These are phyloP conservation scores for Tychaedon coryphoeus DNA, from an alignment of 2,113 vertebrate species.

Conservation along the genomic window DNA sequence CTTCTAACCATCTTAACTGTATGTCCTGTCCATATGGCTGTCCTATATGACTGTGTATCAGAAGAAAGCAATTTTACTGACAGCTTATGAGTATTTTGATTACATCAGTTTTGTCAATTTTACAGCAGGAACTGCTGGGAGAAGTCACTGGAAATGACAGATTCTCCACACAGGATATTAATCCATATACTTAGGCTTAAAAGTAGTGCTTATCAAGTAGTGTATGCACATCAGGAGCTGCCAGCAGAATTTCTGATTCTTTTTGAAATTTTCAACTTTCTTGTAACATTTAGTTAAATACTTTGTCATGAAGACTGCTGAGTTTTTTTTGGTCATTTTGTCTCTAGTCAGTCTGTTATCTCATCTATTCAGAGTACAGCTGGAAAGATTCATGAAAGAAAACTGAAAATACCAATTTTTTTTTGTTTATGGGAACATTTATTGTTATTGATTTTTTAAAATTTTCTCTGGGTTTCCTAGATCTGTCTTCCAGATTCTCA, in stretches of 20 bases:
- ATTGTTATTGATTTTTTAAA: not conserved
- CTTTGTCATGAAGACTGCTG: not conserved
- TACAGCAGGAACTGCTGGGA: not conserved
- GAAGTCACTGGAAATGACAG: slow-evolving; percentile 19
- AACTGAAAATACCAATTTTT: not conserved
- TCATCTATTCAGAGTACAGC: not conserved
- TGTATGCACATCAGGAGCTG: not conserved
- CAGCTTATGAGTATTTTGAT: not conserved
- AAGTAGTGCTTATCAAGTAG: not conserved
- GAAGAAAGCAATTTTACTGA: not conserved
- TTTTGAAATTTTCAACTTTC: not conserved
- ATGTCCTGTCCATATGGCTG: not conserved
- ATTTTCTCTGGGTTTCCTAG: not conserved
- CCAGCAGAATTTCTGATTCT: not conserved
- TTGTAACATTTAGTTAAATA: not conserved
- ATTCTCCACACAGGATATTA: not conserved
- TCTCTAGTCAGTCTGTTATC: not conserved
- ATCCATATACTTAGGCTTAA: not conserved
- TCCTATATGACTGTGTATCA: not conserved
- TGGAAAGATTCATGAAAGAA: not conserved
- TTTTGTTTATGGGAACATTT: not conserved
- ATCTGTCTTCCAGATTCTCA: not conserved
- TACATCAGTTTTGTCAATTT: not conserved
- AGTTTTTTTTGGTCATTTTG: not conserved
- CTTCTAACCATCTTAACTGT: not conserved